Percentiles rank a stretch among this genome's conserved stretches.
Evolutionary conservation across 2,113 vertebrate genomes (phyloP).

Genomic region (Aviceda subcristata): DNA sequence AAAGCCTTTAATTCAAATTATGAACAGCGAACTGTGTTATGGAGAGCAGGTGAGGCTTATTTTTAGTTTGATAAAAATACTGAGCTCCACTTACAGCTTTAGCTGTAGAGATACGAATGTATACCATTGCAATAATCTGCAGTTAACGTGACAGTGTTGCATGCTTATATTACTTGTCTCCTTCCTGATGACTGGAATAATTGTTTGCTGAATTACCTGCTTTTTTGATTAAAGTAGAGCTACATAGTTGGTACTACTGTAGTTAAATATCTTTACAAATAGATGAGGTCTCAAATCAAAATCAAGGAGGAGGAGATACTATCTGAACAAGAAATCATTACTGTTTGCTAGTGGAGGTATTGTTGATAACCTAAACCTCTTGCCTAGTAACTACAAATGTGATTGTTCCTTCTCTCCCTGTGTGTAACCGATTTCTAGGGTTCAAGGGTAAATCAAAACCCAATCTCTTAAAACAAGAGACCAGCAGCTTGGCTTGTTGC

Average conservation of each 20-base stretch:
- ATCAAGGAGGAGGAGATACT: background rate
- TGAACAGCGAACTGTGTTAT: constrained; percentile 92
- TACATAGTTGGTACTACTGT: background rate
- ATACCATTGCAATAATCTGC: background rate
- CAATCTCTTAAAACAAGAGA: constrained; percentile 97
- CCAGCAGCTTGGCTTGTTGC: constrained; percentile 95
- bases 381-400: background rate
- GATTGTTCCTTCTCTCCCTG: background rate
- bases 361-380: background rate
- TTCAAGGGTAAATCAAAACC: constrained; percentile 99
- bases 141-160: background rate
- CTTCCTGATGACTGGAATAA: background rate
- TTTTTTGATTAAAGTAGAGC: background rate
- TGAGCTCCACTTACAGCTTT: background rate
- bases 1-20: constrained; percentile 98
- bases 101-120: background rate
- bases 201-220: background rate
- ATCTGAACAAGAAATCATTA: background rate
- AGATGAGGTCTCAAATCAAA: background rate
- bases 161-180: background rate
- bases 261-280: background rate
- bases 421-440: constrained; percentile 71
- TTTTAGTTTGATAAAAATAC: background rate
- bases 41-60: constrained; percentile 87
- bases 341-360: background rate